Base-by-base conservation (phyloP, 2,888 invertebrate species). In the Tridacna gigas region DNA sequence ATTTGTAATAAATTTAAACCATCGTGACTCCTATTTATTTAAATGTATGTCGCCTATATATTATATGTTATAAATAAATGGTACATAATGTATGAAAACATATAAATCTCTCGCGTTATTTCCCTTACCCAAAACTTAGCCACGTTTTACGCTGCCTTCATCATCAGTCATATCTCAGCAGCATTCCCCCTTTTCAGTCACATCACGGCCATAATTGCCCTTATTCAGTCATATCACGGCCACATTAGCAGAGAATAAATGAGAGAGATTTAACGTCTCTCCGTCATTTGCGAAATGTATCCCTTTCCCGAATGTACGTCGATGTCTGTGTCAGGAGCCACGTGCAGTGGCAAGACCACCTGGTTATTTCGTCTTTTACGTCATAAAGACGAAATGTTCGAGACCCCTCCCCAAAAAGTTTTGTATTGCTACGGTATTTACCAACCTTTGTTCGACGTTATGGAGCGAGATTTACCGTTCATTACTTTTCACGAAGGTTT, bases 351-450 rank as follows among this genome's bases (percentile, higher is more conserved):
- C 37, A 75, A 75, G 63, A 75, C 75, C 45, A 75, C 75, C 18
- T 75, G 75, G 61, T 61, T 75, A 28, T 61, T 63, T 45, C 26
- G 61, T 37, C 63, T 75, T 26, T 75, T 61, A 75, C 75, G 63
- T 63, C 74, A 85, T 28, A 80, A 80, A 75, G 71, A 83, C 37
- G 73, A 71, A 3, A 85, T 87, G 84, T 85, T 80, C 75, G 25
- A 18, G 22, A 56, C 37, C 9, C 81, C 85, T 0, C 87, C 87
- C 4, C 61, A 80, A 56, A 79, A 77, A 73, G 83, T 87, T 9
- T 47, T 85, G 60, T 87, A 87, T 69, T 87, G 87, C 60, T 87
- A 81, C 74, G 84, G 84, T 56, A 81, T 84, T 20, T 83, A 81
- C 56, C 87, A 87, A 85, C 76, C 78, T 25, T 18, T 87, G 45